Evolutionary conservation across 2,113 vertebrate genomes (phyloP).

Genomic region (Trichechus manatus): DNA sequence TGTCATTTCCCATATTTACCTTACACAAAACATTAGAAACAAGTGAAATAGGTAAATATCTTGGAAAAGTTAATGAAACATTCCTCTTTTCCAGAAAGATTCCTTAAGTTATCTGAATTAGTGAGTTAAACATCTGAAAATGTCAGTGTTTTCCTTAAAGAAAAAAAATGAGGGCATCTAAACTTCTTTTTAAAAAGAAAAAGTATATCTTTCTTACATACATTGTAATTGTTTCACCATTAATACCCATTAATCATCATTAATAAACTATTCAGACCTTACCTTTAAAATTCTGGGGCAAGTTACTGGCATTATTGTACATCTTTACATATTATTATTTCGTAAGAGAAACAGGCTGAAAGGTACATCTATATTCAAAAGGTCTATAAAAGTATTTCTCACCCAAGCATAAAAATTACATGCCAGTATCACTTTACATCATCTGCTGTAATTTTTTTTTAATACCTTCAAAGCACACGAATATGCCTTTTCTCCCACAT

Average conservation of each 20-base stretch:
- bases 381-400: constrained; percentile 39
- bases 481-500: constrained; percentile 95
- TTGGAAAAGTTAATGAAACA: neutral
- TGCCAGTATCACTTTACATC: neutral
- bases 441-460: neutral
- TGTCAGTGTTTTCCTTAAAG: neutral
- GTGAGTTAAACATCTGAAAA: constrained; percentile 22
- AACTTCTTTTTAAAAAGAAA: neutral
- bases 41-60: neutral
- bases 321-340: constrained; percentile 41
- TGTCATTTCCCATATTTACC: neutral
- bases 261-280: constrained; percentile 30
- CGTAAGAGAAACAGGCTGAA: constrained; percentile 33
- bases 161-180: neutral
- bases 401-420: constrained; percentile 27
- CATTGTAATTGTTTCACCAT: constrained; percentile 25
- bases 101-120: neutral
- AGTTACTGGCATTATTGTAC: neutral
- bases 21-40: constrained; percentile 33
- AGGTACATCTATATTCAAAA: neutral
- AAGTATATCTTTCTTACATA: neutral
- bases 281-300: neutral
- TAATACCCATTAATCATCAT: constrained; percentile 10
- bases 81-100: neutral
- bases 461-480: constrained; percentile 94